Conservation (phyloP, 2,888 invertebrate species). For the Tenthredo livida region DNA sequence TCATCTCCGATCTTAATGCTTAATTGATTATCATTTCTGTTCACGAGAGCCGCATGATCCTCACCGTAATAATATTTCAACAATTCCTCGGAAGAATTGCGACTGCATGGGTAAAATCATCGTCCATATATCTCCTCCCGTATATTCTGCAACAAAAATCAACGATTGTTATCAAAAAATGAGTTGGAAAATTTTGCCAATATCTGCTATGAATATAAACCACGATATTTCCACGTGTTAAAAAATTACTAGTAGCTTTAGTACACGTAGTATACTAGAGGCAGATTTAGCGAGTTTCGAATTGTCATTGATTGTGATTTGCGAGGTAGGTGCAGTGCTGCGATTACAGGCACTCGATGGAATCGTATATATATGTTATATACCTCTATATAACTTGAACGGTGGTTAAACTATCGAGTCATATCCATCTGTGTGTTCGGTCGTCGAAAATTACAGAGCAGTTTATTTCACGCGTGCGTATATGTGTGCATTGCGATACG, state of each 20-base stretch:
- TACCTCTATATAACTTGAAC: not conserved
- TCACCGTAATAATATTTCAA: not conserved
- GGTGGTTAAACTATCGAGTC: slow-evolving; percentile 28
- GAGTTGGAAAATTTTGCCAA: too few species aligned
- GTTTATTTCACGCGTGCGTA: slow-evolving; percentile 32
- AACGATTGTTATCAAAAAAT: not conserved
- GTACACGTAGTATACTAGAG: not conserved
- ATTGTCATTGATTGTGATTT: slow-evolving; percentile 41
- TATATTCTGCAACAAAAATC: not conserved
- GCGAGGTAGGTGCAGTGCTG: slow-evolving; percentile 2
- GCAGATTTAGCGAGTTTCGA: not conserved
- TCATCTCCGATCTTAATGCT: not conserved
- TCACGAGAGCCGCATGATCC: not conserved
- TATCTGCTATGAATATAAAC: too few species aligned
- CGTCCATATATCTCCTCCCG: not conserved
- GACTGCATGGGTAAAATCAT: not conserved
- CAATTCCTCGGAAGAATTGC: not conserved
- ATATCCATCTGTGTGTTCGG: slow-evolving; percentile 27
- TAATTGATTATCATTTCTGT: not conserved
- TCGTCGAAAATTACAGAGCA: slow-evolving; percentile 50
- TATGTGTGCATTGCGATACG: not conserved
- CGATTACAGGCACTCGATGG: not conserved
- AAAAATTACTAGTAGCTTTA: not conserved
- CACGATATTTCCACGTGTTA: not conserved
- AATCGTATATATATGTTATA: too few species aligned